Percentiles rank a stretch among this genome's conserved stretches.
Evolutionary conservation across 2,113 vertebrate species (phyloP).

Genomic region (Promerops cafer): DNA sequence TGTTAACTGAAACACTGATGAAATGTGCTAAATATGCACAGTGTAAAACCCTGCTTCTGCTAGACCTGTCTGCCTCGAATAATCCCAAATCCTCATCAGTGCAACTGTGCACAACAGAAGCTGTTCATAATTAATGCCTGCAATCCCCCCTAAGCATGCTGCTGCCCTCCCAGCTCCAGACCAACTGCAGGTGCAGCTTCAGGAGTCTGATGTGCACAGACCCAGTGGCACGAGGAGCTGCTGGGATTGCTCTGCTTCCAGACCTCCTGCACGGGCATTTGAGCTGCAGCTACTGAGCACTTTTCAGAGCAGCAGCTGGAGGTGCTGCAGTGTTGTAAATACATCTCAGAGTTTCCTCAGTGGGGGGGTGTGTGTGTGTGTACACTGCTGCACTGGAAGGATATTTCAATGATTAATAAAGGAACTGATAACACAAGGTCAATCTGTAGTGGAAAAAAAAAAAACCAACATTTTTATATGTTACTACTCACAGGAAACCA

Average conservation of each 20-base stretch:
- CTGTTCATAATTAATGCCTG: slow-evolving; percentile 43
- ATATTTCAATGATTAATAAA: background rate
- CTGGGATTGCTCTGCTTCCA: background rate
- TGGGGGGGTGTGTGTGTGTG: background rate
- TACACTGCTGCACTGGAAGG: background rate
- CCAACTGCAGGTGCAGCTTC: background rate
- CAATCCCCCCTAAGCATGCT: background rate
- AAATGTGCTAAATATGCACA: slow-evolving; percentile 45
- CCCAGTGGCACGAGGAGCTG: background rate
- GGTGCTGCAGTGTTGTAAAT: background rate
- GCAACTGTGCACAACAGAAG: slow-evolving; percentile 5
- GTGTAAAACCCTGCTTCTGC: background rate
- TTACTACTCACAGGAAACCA: background rate
- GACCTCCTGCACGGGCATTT: background rate
- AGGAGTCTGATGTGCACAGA: background rate
- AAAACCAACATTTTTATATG: background rate
- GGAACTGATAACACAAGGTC: background rate
- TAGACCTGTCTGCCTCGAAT: slow-evolving; percentile 15
- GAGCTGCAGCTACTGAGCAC: background rate
- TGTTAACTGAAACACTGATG: background rate
- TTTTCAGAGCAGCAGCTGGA: background rate
- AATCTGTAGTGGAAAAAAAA: background rate
- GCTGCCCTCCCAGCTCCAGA: background rate
- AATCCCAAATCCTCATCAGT: slow-evolving; percentile 38
- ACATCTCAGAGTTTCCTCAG: background rate